These are phyloP conservation scores for Drosophila histrio DNA, from an alignment of 2,888 invertebrate genomes.

Conservation along the genomic window DNA sequence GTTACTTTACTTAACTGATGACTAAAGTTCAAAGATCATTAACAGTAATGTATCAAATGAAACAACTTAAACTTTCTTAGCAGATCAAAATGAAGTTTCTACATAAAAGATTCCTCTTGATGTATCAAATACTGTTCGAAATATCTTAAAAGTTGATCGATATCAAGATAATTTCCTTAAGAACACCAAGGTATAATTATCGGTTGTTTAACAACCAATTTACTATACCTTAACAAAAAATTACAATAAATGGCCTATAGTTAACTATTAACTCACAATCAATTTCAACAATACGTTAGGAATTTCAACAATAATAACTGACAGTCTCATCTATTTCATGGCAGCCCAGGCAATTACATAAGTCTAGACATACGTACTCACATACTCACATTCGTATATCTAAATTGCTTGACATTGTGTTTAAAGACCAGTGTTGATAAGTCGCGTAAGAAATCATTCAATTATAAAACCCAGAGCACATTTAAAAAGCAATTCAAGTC, in stretches of 20 bases:
- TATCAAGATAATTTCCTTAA: neutral
- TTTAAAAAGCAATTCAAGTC: slow-evolving; percentile 63
- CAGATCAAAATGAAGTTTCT: neutral
- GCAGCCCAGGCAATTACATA: slow-evolving; percentile 2
- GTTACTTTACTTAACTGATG: too few relatives aligned
- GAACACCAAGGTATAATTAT: slow-evolving; percentile 2
- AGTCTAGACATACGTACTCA: neutral
- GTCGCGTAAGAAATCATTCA: slow-evolving; percentile 62
- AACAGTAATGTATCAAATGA: too few relatives aligned
- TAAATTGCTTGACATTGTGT: slow-evolving; percentile 31
- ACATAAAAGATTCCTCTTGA: too few relatives aligned
- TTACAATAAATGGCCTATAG: neutral
- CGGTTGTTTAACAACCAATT: neutral
- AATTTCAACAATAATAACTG: neutral
- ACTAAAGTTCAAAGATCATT: too few relatives aligned
- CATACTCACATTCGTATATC: slow-evolving; percentile 17
- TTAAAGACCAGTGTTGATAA: slow-evolving; percentile 53
- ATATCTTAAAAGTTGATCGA: neutral
- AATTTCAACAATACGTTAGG: neutral
- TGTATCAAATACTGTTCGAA: too few relatives aligned
- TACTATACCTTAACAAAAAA: neutral
- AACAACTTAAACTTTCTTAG: too few relatives aligned
- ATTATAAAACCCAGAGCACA: slow-evolving; percentile 39
- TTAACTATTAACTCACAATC: slow-evolving; percentile 2
- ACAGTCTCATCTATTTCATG: neutral